Conservation (phyloP, 2,888 invertebrate genomes). For the Parelbella ahira region DNA sequence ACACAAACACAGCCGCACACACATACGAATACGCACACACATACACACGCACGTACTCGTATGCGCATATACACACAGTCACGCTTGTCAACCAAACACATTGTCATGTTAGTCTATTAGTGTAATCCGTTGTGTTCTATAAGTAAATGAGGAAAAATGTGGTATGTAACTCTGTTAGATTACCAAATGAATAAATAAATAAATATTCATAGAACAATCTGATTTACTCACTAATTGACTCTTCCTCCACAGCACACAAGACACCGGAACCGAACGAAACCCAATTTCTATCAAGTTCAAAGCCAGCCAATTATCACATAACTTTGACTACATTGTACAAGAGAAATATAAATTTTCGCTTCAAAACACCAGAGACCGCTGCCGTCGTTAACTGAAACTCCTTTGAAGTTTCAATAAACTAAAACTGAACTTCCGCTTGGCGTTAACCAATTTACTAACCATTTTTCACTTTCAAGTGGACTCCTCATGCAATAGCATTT, state of each 20-base stretch:
- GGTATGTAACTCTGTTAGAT: too few relatives aligned
- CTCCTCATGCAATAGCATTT: too few relatives aligned
- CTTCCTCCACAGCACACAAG: background rate
- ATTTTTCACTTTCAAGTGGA: conserved; percentile 3
- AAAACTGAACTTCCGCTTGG: conserved; percentile 15
- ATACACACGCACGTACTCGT: too few relatives aligned
- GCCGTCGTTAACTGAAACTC: conserved; percentile 12
- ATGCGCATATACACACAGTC: too few relatives aligned
- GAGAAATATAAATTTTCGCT: conserved; percentile 13
- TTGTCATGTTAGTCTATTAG: too few relatives aligned
- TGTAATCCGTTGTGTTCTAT: too few relatives aligned
- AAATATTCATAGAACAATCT: background rate
- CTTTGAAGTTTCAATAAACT: conserved; percentile 20
- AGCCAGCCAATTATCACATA: conserved; percentile 18
- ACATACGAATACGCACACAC: too few relatives aligned
- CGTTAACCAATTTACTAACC: conserved; percentile 7
- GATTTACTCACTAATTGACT: background rate
- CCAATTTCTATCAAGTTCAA: conserved; percentile 10
- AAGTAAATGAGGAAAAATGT: too few relatives aligned
- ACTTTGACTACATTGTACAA: conserved; percentile 6
- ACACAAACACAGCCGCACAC: too few relatives aligned
- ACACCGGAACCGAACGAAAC: background rate
- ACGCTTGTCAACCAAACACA: too few relatives aligned
- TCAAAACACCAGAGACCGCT: conserved; percentile 6
- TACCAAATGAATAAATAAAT: too few relatives aligned